Evolutionary conservation across 1,140 invertebrate species (phyloP), one percentile per base, ranked within the genome.

Genomic region (Microplitis mediator): DNA sequence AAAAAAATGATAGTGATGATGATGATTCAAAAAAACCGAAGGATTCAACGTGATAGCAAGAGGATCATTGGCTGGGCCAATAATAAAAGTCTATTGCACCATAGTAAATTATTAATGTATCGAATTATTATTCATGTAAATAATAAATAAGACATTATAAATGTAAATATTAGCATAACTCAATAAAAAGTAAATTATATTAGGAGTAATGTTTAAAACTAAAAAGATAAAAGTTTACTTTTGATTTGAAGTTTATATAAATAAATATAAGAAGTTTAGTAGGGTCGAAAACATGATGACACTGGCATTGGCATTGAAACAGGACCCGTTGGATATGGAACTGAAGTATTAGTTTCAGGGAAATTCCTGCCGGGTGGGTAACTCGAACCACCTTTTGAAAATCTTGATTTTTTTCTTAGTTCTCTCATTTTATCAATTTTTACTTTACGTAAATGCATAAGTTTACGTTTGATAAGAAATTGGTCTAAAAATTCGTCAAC

Each of bases 381-480:
- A 68, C 79, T 81, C 32, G 80, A 77, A n/a, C 65, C 80, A 65
- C 58, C 79, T 16, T 79, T 76, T 0, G 84, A 77, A 5, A 83
- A 76, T 75, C 87, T 75, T 75, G 83, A 77, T 83, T 84, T 83
- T 72, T 89, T 89, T 45, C 95, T 88, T 2, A 96, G 80, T 81
- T 97, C 95, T 67, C 89, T 88, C 91, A 97, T 92, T 88, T 96
- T 96, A 67, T 97, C 95, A 13, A 93, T 91, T 88, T 96, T 96
- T 0, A 96, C 91, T 81, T 94, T 91, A 51, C 94, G 88, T 54
- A 94, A 76, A 81, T 97, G 95, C 89, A 95, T 94, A 39, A 91
- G 82, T 81, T 93, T 94, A 9, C 95, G 88, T 75, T 90, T 88
- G 2, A 88, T 88, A 63, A 93, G 86, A 84, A 95, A 96, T 69